Evolutionary conservation across 1,140 invertebrate species (phyloP), one percentile per base, ranked within the genome.

Genomic region (Drosophila suzukii): DNA sequence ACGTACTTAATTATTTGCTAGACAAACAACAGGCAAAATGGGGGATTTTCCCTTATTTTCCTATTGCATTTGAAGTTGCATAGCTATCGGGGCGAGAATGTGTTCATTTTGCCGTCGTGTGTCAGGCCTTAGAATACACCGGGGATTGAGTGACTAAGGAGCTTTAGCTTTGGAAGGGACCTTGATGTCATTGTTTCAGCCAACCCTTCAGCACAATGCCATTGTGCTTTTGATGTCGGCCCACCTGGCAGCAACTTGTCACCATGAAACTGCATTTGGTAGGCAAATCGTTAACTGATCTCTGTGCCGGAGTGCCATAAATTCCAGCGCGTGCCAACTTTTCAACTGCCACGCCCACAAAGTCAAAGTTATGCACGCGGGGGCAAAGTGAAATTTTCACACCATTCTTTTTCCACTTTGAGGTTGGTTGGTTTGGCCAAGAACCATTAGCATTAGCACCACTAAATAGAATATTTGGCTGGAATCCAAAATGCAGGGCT

Each of bases 401-500:
- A 65, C 58, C 49, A 36, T 56, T 57, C 63, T 70, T 36, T 20
- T 6, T 50, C 27, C 30, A 4, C 6, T n/a, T 10, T 10, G 11
- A 39, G 10, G 13, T 5, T 10, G 4, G 5, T 20, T 13, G 32
- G 27, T 62, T 49, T 59, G 49, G 82, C 68, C 81, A 84, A 68
- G 58, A 81, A 73, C 82, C 83, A 85, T 85, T 85, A 82, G 82
- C 82, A 82, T 88, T 88, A 82, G 78, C 66, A 77, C 54, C 79
- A 63, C 75, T 66, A 82, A 82, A 76, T 76, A 66, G 75, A 72
- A 77, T 72, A 72, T 76, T 86, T 86, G 83, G 82, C 78, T 13
- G 4, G 7, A 13, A 24, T 82, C 82, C 82, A 86, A 55, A 32
- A 17, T 46, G 43, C 43, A 27, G 8, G 43, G 7, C 43, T 20